Base-by-base conservation (phyloP, 2,888 invertebrate genomes). In the Pomacea canaliculata region DNA sequence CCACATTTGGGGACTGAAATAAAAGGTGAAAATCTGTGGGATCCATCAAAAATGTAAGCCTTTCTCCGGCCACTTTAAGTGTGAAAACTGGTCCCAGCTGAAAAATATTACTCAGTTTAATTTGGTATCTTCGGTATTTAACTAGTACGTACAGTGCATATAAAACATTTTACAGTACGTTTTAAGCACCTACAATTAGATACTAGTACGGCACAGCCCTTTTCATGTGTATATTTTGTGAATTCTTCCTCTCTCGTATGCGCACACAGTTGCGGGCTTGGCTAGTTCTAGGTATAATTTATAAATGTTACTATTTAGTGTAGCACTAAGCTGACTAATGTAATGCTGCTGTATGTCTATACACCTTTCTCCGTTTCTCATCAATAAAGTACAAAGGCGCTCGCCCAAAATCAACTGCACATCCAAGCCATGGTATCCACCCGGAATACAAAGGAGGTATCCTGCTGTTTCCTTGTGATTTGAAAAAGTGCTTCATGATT, bases 351-450 rank as follows among this genome's bases (percentile, higher is more conserved):
- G 27, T 18, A 19, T 37, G 19, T 66, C 10, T 67, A n/a, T 76
- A 51, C 70, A 86, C 88, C 85, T 88, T 81, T 79, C 80, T 77
- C 68, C 81, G 79, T 75, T 84, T 85, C 67, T 80, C 70, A 56
- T 85, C 84, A 51, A 89, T 88, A 71, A 86, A 88, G 51, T 78
- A 70, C 23, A 89, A 79, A 4, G 89, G 89, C 63, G 76, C 80
- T 78, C 86, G 84, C 49, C 89, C 89, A 78, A 89, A 88, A 69
- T 87, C 84, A 62, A 89, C 69, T 3, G 88, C 89, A 78, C 88
- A 88, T 23, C 89, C 89, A 51, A 89, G 71, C 87, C 87, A 89
- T 9, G 89, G 89, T 48, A 89, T 79, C 84, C 85, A 86, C 18
- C 87, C 87, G 37, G 78, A 77, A 66, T 83, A 82, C 7, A 78